Base-by-base conservation (phyloP, 2,888 invertebrate species). In the Plutella xylostella region DNA sequence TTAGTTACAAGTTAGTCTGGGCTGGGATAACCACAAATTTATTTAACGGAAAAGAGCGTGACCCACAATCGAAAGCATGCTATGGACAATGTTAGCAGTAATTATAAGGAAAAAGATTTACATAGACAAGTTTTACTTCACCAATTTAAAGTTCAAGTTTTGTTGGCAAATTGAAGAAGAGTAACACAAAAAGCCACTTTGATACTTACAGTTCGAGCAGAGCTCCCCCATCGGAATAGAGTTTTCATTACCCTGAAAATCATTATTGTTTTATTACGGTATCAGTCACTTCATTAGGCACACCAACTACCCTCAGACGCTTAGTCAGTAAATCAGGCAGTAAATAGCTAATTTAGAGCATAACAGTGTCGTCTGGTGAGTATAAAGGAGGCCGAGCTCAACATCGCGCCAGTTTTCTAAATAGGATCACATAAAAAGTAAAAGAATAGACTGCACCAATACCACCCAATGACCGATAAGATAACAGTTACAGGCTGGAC, bases 201-300 rank as follows among this genome's bases (percentile, higher is more conserved):
- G n/a, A 38, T 78, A 92, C 94, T 93, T 86, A 94, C 94, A 95
- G 75, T 95, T 96, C 74, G 96, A 94, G 89, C 96, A 96, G 63
- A 97, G 91, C 89, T 97, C 97, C n/a, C n/a, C n/a, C 94, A 97
- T 94, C 61, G 96, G 96, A 73, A 97, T 89, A 61, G 96, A 96
- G 72, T 91, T 92, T 87, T 97, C 97, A 86, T 97, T 97, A 84
- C 97, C 97, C 97, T 96, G 88, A 89, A 88, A 69, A 68, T 58
- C 28, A 28, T 28, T 28, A 28, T 28, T 28, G 28, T 28, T 28
- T 28, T 28, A 9, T 12, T 28, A 28, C 28, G n/a, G n/a, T n/a
- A n/a, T n/a, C n/a, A n/a, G n/a, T n/a, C n/a, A n/a, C n/a, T n/a
- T n/a, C n/a, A n/a, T n/a, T n/a, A n/a, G n/a, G n/a, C n/a, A n/a